Base-by-base conservation (phyloP, 2,113 vertebrate species). In the Tachysurus fulvidraco region DNA sequence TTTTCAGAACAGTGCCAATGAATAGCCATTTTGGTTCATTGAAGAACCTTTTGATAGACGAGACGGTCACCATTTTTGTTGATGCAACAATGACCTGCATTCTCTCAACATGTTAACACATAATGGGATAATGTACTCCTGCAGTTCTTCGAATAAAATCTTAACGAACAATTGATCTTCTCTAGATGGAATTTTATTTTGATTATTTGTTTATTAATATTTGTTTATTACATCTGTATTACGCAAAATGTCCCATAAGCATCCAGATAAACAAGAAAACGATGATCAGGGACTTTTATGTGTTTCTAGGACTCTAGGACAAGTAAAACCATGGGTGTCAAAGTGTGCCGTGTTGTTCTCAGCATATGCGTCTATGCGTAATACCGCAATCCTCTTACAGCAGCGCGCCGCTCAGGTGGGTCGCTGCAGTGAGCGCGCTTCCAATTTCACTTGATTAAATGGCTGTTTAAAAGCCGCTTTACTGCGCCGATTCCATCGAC, bases 391-490 rank as follows among this genome's bases (percentile, higher is more conserved):
- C 92, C 91, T 92, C 92, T 93, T 91, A 91, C 83, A 92, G 30
- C 91, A 91, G 91, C 76, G 86, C 78, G 86, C 86, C 57, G 11
- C 88, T 69, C 92, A 83, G 36, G 41, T 90, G 90, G 59, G 92
- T 91, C 91, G 90, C 91, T 88, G 91, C 78, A 83, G 76, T 85
- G 54, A 46, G 54, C 59, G 86, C 87, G 79, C 91, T 89, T 90
- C 71, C 83, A 82, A 89, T 93, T 92, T 77, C 81, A 85, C 92
- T 94, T 95, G 95, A 96, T 96, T 94, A 96, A 94, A 96, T 94
- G 92, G 92, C 84, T 90, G 89, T 93, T 80, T 23, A 93, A 84
- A 96, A 96, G 93, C 94, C 1, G 94, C 94, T 97, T 96, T 95
- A 83, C 50, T 6, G 30, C 77, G 9, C 88, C 85, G 88, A 88